Percentiles rank a stretch among this genome's conserved stretches.
phyloP scores from a whole-genome alignment of 1,140 invertebrate species.

The Apis florea region DNA sequence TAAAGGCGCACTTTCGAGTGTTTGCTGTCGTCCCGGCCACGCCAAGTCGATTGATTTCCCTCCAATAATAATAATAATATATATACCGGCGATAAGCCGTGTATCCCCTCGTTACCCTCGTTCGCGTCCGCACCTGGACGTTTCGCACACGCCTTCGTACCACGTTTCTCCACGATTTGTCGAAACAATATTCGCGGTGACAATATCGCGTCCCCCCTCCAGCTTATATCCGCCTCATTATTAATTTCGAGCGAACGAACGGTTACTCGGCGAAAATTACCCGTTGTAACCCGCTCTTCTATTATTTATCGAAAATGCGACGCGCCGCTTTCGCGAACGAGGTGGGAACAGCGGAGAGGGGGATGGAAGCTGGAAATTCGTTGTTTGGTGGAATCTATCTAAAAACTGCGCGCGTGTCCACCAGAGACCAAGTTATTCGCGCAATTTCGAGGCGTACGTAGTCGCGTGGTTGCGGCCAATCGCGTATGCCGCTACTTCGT shows the following conservation, averaged over 20 bases:
- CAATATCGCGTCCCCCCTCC: slow-evolving; percentile 66
- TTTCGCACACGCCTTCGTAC: slow-evolving; percentile 63
- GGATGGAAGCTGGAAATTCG: neutral
- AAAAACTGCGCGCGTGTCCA: neutral
- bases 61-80: slow-evolving; percentile 57
- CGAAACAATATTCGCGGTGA: slow-evolving; percentile 35
- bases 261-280: slow-evolving; percentile 6
- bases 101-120: slow-evolving; percentile 26
- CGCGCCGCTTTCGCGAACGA: neutral
- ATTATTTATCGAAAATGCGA: slow-evolving; percentile 15
- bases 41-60: slow-evolving; percentile 55
- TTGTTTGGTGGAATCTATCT: neutral
- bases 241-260: slow-evolving; percentile 38
- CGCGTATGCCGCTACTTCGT: neutral
- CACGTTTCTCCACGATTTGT: slow-evolving; percentile 53
- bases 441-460: neutral
- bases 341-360: neutral
- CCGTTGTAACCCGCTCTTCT: neutral
- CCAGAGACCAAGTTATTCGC: neutral
- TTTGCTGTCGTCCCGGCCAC: slow-evolving; percentile 31
- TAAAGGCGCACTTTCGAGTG: slow-evolving; percentile 47
- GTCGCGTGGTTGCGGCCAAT: neutral
- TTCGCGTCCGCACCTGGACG: slow-evolving; percentile 58
- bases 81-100: slow-evolving; percentile 57
- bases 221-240: slow-evolving; percentile 25